phyloP scores from a whole-genome alignment of 2,888 invertebrate genomes.

The Agrochola macilenta region DNA sequence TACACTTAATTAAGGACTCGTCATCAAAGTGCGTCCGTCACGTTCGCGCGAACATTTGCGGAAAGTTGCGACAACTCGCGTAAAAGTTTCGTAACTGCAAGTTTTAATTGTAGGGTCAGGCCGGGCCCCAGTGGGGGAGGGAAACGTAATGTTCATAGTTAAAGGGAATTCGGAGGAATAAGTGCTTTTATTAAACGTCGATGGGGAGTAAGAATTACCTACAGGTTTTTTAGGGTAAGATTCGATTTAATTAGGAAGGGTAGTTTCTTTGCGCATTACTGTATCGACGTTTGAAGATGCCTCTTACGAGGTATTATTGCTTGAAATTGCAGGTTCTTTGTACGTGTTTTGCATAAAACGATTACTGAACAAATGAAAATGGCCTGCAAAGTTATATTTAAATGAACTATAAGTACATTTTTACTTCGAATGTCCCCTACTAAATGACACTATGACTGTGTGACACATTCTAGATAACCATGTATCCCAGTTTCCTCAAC shows the following conservation, averaged over 20 bases:
- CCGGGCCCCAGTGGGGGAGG: slow-evolving; percentile 36
- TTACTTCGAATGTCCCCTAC: background rate
- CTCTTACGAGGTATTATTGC: background rate
- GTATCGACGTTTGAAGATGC: background rate
- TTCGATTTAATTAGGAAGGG: slow-evolving; percentile 24
- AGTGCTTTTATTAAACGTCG: slow-evolving; percentile 50
- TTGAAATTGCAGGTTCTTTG: slow-evolving; percentile 14
- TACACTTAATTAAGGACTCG: slow-evolving; percentile 64
- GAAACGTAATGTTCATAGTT: slow-evolving; percentile 34
- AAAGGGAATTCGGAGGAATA: slow-evolving; percentile 33
- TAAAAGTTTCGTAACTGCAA: slow-evolving; percentile 68
- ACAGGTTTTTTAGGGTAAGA: background rate
- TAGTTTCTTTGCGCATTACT: background rate
- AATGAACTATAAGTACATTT: background rate
- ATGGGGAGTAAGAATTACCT: slow-evolving; percentile 20
- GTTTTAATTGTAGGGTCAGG: slow-evolving; percentile 73
- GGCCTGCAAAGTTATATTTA: background rate
- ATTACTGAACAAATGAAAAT: background rate
- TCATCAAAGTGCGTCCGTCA: slow-evolving; percentile 61
- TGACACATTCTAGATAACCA: background rate
- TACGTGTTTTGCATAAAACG: slow-evolving; percentile 12
- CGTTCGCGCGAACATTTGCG: slow-evolving; percentile 61
- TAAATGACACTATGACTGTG: background rate
- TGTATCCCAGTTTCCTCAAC: too few species aligned
- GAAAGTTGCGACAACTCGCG: slow-evolving; percentile 61